Conservation (phyloP, 2,888 invertebrate genomes). For the Acronicta aceris region DNA sequence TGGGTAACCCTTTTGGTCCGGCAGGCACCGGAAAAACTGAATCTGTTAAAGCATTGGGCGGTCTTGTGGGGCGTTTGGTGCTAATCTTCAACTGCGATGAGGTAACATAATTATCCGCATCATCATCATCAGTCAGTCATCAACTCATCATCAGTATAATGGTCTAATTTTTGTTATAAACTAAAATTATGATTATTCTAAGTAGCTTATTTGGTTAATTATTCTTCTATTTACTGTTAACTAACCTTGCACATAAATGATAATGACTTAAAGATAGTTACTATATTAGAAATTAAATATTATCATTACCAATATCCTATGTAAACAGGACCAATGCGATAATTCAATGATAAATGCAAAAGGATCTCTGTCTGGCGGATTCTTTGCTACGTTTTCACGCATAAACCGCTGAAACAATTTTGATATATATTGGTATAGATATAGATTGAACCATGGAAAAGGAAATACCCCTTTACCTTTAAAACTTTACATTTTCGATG, state of each 20-base stretch:
- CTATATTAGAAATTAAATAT: conserved; percentile 6
- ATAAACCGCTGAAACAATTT: too few relatives aligned
- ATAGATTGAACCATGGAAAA: too few relatives aligned
- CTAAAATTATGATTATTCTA: background rate
- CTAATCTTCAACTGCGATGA: conserved; percentile 99
- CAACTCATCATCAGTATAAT: too few relatives aligned
- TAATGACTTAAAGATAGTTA: background rate
- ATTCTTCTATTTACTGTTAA: background rate
- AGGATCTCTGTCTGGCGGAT: too few relatives aligned
- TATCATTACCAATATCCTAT: conserved; percentile 6
- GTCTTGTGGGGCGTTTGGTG: conserved; percentile 97
- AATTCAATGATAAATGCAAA: too few relatives aligned
- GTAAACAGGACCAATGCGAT: conserved; percentile 3
- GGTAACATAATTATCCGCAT: conserved; percentile 72
- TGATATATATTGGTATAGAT: too few relatives aligned
- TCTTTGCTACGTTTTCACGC: too few relatives aligned
- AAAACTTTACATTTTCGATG: too few relatives aligned
- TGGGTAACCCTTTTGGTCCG: conserved; percentile 99
- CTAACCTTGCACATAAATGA: background rate
- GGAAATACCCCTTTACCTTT: too few relatives aligned
- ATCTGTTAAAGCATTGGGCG: conserved; percentile 98
- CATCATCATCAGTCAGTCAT: too few relatives aligned
- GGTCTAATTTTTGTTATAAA: too few relatives aligned
- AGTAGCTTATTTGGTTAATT: background rate
- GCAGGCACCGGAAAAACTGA: conserved; percentile 99